These are phyloP conservation scores for Cephalotes varians DNA, from an alignment of 2,888 invertebrate genomes.

Conservation along the genomic window DNA sequence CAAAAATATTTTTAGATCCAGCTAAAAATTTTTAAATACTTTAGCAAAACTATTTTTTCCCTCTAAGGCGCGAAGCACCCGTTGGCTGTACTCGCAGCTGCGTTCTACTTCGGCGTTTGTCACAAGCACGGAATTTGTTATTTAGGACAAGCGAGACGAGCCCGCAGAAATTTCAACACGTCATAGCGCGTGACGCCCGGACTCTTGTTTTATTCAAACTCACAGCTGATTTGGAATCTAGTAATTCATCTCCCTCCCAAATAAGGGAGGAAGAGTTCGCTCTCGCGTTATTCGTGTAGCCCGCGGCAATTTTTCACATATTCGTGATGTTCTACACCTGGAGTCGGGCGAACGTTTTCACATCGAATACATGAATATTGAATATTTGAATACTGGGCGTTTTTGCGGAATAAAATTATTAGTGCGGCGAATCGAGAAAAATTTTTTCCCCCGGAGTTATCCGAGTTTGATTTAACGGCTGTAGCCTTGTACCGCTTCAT, in stretches of 20 bases:
- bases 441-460: neutral
- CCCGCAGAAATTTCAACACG: conserved; percentile 4
- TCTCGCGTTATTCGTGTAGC: conserved; percentile 18
- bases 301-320: conserved; percentile 42
- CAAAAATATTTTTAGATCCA: too few species aligned
- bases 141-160: neutral
- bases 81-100: neutral
- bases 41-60: too few species aligned
- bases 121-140: neutral
- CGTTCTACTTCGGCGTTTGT: neutral
- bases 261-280: neutral
- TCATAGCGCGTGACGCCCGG: neutral
- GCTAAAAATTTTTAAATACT: too few species aligned
- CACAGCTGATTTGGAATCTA: conserved; percentile 27
- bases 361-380: conserved; percentile 52
- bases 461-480: neutral
- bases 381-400: conserved; percentile 43
- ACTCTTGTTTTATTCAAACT: conserved; percentile 30
- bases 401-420: conserved; percentile 50
- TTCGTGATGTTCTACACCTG: conserved; percentile 38
- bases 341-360: conserved; percentile 23
- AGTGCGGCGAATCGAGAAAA: conserved; percentile 18
- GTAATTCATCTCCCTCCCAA: conserved; percentile 1
- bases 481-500: neutral
- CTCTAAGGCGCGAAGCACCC: neutral